Evolutionary conservation across 2,113 vertebrate genomes (phyloP), one percentile per base, ranked within the genome.

Genomic region (Nymphicus hollandicus): DNA sequence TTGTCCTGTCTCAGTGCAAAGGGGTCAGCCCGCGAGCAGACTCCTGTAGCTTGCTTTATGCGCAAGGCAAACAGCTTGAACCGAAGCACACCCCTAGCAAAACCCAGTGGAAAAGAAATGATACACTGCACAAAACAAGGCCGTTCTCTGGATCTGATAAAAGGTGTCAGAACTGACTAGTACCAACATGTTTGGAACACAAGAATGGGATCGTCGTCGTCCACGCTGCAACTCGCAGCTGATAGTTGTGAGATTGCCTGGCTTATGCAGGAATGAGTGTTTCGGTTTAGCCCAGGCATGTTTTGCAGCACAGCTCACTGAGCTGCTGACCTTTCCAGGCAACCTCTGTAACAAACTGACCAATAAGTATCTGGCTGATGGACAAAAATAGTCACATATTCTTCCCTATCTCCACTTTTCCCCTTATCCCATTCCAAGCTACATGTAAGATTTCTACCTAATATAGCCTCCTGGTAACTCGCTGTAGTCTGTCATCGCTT

Each of bases 311-410:
- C 91, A 96, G 96, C 83, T 97, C 95, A 60, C 77, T 37, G 68
- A 88, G 93, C 89, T 95, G 68, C 93, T 98, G 97, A 97, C 97
- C 97, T 97, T 98, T 90, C 93, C 89, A 95, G 92, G 83, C 96
- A 96, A 95, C 95, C 95, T 91, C 90, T 94, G 90, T 82, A 86
- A 95, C 95, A 95, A 92, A 97, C 64, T 97, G 97, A 97, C 97
- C 97, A 85, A 87, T 68, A 97, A 81, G 88, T 97, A 95, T 96
- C 96, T 93, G 78, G 81, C 95, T 96, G 92, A 95, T 47, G 81
- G 89, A 95, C 97, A 92, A 97, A 97, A 98, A 97, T 97, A 97
- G 96, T 79, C 93, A 47, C 63, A 20, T 94, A 91, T 88, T 79
- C 58, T 84, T 90, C 60, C 43, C 89, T 95, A 86, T 89, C 72